Conservation (phyloP, 2,888 invertebrate genomes). For the Entomobrya multifasciata region DNA sequence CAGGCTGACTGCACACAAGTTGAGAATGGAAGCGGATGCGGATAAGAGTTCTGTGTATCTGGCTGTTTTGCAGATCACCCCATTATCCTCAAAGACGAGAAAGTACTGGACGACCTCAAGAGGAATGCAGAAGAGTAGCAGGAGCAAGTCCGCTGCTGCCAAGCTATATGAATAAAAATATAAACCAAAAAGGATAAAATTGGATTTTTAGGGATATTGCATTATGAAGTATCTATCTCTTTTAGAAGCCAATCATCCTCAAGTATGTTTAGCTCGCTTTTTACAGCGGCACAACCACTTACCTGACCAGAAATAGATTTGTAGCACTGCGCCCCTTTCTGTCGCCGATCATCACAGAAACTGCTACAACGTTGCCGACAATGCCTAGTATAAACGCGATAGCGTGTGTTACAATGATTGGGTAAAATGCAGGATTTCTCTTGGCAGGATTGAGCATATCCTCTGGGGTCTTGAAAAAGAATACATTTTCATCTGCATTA, state of each 20-base stretch:
- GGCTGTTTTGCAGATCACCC: conserved; percentile 82
- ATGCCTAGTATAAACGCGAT: conserved; percentile 82
- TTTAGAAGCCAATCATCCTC: too few species aligned
- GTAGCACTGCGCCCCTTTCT: conserved; percentile 81
- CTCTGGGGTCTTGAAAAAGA: conserved; percentile 79
- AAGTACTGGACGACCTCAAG: conserved; percentile 82
- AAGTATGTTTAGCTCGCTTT: too few species aligned
- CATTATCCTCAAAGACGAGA: conserved; percentile 82
- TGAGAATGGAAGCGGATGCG: conserved; percentile 83
- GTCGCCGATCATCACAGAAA: conserved; percentile 82
- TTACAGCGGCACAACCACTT: not conserved
- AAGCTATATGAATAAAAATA: conserved; percentile 79
- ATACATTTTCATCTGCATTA: conserved; percentile 13
- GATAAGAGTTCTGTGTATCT: conserved; percentile 82
- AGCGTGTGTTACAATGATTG: conserved; percentile 80
- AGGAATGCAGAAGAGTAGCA: conserved; percentile 82
- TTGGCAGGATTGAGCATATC: conserved; percentile 81
- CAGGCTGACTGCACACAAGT: conserved; percentile 83
- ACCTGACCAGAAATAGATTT: conserved; percentile 80
- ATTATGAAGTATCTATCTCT: too few species aligned
- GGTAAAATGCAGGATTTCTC: conserved; percentile 80
- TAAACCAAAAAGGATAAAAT: conserved; percentile 2
- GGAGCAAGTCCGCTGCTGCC: conserved; percentile 82
- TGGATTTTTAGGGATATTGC: not conserved
- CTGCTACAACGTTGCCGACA: conserved; percentile 82